A percentile compares a stretch with the other conserved stretches of the same genome.
Conservation (phyloP, 2,888 invertebrate species). For the Bibio marci region DNA sequence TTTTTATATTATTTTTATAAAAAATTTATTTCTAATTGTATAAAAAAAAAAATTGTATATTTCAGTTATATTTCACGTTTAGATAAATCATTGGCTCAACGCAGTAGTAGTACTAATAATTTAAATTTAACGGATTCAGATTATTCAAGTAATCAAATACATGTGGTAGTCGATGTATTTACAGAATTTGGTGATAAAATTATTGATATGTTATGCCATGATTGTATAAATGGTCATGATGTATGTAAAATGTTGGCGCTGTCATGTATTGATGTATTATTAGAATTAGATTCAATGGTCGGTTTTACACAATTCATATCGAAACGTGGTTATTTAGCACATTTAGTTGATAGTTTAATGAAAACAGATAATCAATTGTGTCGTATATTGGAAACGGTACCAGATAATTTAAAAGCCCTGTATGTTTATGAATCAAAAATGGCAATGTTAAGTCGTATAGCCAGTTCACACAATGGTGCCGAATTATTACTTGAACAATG, state of each 20-base stretch:
- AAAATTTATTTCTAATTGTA: conserved; percentile 10
- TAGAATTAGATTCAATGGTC: conserved; percentile 55
- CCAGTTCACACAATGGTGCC: conserved; percentile 47
- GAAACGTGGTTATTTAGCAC: conserved; percentile 50
- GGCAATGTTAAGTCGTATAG: conserved; percentile 55
- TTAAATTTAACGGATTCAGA: conserved; percentile 32
- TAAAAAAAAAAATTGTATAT: conserved; percentile 20
- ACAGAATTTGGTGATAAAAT: conserved; percentile 63
- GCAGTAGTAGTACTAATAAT: conserved; percentile 43
- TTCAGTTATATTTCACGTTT: conserved; percentile 45
- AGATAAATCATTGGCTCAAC: conserved; percentile 36
- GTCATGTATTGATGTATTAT: conserved; percentile 60
- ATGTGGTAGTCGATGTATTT: conserved; percentile 40
- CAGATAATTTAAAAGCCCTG: conserved; percentile 52
- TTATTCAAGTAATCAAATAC: conserved; percentile 15
- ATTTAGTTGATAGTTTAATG: conserved; percentile 62
- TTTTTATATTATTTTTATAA: too few species aligned
- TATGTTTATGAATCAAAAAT: conserved; percentile 82
- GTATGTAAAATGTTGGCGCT: conserved; percentile 79
- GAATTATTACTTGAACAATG: conserved; percentile 43
- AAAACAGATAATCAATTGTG: conserved; percentile 53
- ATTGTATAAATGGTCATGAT: conserved; percentile 76
- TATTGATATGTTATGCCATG: conserved; percentile 65
- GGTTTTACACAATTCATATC: conserved; percentile 44
- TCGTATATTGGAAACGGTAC: conserved; percentile 44